Evolutionary conservation across 2,797 vertebrate species (phyloP), one percentile per base, ranked within the genome.

Genomic region (Sebastes hubbsi): DNA sequence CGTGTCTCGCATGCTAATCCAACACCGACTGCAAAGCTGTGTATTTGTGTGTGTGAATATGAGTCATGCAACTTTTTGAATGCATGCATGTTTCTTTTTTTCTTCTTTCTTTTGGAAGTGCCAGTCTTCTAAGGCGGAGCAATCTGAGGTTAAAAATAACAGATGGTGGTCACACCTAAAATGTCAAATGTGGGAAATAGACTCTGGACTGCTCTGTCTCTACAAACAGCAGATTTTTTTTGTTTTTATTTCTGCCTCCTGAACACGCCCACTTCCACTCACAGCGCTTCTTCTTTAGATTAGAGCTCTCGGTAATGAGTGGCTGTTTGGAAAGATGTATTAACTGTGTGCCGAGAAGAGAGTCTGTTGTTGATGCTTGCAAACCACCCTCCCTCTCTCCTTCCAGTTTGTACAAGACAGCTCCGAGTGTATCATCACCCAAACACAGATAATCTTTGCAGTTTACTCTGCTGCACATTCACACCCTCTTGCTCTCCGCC

Each of bases 321-420:
- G 64, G 25, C 81, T 88, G 79, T 86, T 78, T 63, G 72, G 65
- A 75, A 68, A 77, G 78, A 87, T 74, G 49, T 87, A 77, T 36
- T 83, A 63, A 81, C 62, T 82, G 78, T 90, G 75, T 88, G 75
- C 29, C 82, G 8, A 68, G 72, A 65, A 78, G 63, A 85, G 75
- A 84, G 75, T 81, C 76, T 91, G 83, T 52, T 91, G 80, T 87
- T 88, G 81, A 92, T 91, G 86, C 84, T 88, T 88, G 84, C 82
- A 89, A 86, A 69, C 71, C 80, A 61, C 60, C 60, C 77, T 63
- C 77, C 83, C 81, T 80, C 86, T 88, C 84, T 83, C 76, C 87
- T 87, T 88, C 67, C 81, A 85, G 86, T 89, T 64, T 81, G 83
- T 88, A 88, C 81, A n/a, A 85, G 83, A 89, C 87, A 82, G 91